These are phyloP conservation scores for Malurus alboscapulatus DNA, from an alignment of 2,113 vertebrate species.

Conservation along the genomic window DNA sequence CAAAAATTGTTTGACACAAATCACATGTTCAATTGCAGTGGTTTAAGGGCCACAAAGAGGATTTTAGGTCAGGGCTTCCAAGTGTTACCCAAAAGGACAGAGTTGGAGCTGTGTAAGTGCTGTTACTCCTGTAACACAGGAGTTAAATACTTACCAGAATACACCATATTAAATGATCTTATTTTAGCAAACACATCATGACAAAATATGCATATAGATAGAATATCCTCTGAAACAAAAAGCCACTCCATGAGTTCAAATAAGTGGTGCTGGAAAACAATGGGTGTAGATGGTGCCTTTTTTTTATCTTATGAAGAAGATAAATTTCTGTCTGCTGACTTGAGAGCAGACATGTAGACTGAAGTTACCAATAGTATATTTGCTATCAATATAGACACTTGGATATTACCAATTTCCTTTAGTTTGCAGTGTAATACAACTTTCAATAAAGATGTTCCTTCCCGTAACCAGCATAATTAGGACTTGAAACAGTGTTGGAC, in stretches of 20 bases:
- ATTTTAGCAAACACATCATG: background rate
- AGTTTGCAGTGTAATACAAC: background rate
- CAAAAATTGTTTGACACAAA: background rate
- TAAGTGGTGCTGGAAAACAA: background rate
- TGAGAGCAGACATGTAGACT: background rate
- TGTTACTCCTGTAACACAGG: background rate
- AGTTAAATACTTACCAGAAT: background rate
- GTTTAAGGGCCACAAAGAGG: background rate
- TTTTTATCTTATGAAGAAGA: background rate
- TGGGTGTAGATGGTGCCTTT: background rate
- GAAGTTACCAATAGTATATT: background rate
- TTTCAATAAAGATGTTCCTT: background rate
- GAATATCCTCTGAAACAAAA: background rate
- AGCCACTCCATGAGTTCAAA: background rate
- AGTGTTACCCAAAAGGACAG: background rate
- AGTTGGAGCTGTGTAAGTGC: background rate
- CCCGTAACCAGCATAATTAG: background rate
- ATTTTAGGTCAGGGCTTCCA: background rate
- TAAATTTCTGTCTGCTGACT: background rate
- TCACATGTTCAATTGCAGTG: background rate
- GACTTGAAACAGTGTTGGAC: background rate
- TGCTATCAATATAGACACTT: background rate
- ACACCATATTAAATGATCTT: background rate
- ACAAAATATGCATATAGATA: background rate
- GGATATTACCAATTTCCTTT: background rate